These are phyloP conservation scores for Cirrhinus molitorella DNA, from an alignment of 2,797 vertebrate genomes.

Conservation along the genomic window DNA sequence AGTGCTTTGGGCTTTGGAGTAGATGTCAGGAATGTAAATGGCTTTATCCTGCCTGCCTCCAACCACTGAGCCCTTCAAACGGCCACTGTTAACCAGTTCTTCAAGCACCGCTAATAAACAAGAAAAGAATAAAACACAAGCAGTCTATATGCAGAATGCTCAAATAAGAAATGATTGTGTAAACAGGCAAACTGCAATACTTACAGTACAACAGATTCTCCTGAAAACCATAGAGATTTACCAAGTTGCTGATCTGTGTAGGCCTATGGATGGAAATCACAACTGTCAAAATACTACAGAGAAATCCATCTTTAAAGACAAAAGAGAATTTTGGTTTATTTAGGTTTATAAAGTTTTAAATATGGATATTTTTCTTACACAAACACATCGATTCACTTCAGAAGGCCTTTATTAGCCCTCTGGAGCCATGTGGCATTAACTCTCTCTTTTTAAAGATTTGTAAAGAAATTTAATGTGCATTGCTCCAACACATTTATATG, in stretches of 20 bases:
- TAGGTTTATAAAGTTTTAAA: no score
- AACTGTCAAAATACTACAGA: neutral
- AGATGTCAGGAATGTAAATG: constrained; percentile 94
- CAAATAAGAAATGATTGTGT: neutral
- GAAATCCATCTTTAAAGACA: neutral
- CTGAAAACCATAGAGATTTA: constrained; percentile 90
- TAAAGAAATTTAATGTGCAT: neutral
- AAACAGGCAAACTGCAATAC: constrained; percentile 60
- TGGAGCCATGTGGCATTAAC: no score
- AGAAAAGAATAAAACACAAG: neutral
- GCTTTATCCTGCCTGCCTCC: constrained; percentile 95
- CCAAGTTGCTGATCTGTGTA: constrained; percentile 89
- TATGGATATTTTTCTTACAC: no score
- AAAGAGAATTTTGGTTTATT: no score
- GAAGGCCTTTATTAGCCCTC: no score
- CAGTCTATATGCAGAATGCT: neutral
- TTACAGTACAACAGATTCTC: constrained; percentile 97
- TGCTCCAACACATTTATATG: neutral
- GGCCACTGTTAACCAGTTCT: constrained; percentile 88
- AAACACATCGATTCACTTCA: no score
- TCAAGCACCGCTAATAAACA: constrained; percentile 86
- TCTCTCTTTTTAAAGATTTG: no score
- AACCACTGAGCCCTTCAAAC: constrained; percentile 88
- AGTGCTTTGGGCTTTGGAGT: constrained; percentile 90
- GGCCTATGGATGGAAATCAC: constrained; percentile 77